Conservation (phyloP, 2,888 invertebrate species). For the Cheilosia variabilis region DNA sequence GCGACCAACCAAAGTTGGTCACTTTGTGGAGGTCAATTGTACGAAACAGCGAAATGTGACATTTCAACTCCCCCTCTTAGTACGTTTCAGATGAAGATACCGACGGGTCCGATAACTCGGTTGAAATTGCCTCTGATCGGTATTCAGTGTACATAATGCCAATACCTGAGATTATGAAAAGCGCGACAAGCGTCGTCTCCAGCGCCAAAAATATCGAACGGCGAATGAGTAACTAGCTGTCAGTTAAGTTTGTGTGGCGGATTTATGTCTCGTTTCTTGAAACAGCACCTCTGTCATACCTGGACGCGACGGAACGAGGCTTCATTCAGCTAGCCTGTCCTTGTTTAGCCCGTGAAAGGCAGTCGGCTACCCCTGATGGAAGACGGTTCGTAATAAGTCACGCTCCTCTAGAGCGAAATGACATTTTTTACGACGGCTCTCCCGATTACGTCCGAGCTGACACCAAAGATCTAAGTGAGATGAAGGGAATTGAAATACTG, state of each 20-base stretch:
- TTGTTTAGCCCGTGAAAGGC: background rate
- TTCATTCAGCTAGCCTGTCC: background rate
- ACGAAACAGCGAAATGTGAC: background rate
- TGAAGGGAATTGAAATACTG: constrained; percentile 75
- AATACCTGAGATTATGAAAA: background rate
- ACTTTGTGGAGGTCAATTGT: constrained; percentile 64
- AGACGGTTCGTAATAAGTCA: constrained; percentile 77
- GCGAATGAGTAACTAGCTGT: background rate
- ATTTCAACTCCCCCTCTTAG: constrained; percentile 6
- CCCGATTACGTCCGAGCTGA: constrained; percentile 70
- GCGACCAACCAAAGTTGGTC: constrained; percentile 76
- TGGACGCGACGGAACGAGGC: background rate
- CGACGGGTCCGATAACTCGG: constrained; percentile 59
- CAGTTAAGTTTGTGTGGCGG: too few species aligned
- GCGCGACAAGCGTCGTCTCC: background rate
- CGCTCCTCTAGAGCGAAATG: constrained; percentile 87
- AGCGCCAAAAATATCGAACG: background rate
- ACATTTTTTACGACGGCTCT: constrained; percentile 86
- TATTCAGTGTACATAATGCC: constrained; percentile 39
- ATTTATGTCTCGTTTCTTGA: background rate
- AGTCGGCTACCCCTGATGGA: background rate
- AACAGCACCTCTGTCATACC: background rate
- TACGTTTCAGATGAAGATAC: constrained; percentile 76
- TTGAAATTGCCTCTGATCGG: constrained; percentile 26
- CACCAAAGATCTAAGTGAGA: constrained; percentile 74